Percentiles rank a stretch among this genome's conserved stretches.
phyloP scores from a whole-genome alignment of 2,113 vertebrate genomes.

The Corythaixoides concolor region DNA sequence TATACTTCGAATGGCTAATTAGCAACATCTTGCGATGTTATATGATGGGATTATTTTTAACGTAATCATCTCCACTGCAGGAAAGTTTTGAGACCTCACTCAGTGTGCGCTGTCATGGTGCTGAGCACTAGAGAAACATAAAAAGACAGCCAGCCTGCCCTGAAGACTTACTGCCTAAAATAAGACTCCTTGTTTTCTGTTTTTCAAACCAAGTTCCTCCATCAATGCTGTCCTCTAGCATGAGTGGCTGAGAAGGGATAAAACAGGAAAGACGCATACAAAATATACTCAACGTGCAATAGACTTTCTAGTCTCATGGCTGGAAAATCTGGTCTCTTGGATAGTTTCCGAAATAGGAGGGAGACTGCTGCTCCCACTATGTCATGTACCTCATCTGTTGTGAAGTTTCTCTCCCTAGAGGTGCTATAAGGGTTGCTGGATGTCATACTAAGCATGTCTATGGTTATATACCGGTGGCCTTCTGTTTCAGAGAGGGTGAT shows the following conservation, averaged over 20 bases:
- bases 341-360: not conserved
- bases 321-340: not conserved
- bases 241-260: not conserved
- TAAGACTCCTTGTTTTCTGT: not conserved
- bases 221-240: not conserved
- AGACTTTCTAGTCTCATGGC: not conserved
- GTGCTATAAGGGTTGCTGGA: not conserved
- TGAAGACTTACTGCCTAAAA: not conserved
- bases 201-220: not conserved
- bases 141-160: not conserved
- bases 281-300: not conserved
- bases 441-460: not conserved
- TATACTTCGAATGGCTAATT: not conserved
- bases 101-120: not conserved
- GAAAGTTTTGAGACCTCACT: not conserved
- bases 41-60: not conserved
- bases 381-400: accelerated
- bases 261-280: not conserved
- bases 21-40: not conserved
- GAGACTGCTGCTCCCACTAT: not conserved
- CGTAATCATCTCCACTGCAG: not conserved
- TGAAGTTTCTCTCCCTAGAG: not conserved
- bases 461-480: not conserved
- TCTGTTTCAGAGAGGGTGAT: not conserved
- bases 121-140: not conserved